Conservation (phyloP, 2,888 invertebrate species). For the Matsumyia berberina region DNA sequence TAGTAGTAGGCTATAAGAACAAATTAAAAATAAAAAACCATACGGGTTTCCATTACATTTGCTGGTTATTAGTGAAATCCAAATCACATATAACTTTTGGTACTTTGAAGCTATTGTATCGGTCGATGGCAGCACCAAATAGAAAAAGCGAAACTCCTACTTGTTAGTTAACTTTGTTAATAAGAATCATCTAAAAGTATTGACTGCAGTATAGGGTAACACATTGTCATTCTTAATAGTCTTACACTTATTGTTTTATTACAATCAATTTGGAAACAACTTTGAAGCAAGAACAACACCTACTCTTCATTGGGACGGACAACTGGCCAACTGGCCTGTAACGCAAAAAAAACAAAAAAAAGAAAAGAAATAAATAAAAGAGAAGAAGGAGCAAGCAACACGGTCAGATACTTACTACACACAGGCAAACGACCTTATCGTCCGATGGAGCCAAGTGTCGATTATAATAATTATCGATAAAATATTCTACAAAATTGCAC, state of each 20-base stretch:
- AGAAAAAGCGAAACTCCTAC: too few species aligned
- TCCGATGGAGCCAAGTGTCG: conserved; percentile 79
- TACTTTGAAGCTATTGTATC: too few species aligned
- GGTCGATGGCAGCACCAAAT: too few species aligned
- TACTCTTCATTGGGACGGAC: conserved; percentile 25
- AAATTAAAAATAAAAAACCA: too few species aligned
- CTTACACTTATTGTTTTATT: not conserved
- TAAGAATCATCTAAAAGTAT: too few species aligned
- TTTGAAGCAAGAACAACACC: conserved; percentile 36
- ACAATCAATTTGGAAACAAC: conserved; percentile 26
- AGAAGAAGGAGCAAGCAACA: conserved; percentile 29
- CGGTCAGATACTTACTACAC: conserved; percentile 13
- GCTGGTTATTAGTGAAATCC: too few species aligned
- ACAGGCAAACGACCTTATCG: conserved; percentile 28
- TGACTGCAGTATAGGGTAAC: conserved; percentile 7
- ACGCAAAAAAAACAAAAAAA: conserved; percentile 18
- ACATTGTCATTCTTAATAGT: not conserved
- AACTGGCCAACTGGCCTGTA: conserved; percentile 13
- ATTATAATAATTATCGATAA: conserved; percentile 84
- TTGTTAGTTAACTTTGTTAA: too few species aligned
- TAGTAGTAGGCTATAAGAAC: too few species aligned
- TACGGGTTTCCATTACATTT: too few species aligned
- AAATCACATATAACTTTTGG: too few species aligned
- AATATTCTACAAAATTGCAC: conserved; percentile 79
- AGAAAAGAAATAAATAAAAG: conserved; percentile 30